These are phyloP conservation scores for Parazoanthus darwini DNA, from an alignment of 92 coral and sea anemone species.

Conservation along the genomic window DNA sequence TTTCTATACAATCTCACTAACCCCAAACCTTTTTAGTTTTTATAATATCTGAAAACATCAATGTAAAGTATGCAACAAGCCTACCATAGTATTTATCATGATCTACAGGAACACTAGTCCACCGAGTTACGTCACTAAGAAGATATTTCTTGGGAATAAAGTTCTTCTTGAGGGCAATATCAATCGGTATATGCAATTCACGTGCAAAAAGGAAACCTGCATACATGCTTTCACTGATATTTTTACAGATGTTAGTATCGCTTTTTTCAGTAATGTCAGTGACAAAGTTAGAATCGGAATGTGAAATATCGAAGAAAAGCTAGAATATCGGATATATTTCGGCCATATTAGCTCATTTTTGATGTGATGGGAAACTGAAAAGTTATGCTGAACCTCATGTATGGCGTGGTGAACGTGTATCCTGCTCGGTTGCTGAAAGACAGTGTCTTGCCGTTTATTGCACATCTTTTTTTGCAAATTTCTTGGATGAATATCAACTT, in stretches of 20 bases:
- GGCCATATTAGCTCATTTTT: too few species aligned
- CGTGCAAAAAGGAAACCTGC: background rate
- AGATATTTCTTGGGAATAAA: background rate
- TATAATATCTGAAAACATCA: conserved; percentile 11
- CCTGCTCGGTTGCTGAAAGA: too few species aligned
- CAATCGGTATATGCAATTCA: background rate
- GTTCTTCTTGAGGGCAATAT: background rate
- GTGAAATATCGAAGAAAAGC: too few species aligned
- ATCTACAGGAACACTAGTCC: background rate
- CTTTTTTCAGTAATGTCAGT: background rate
- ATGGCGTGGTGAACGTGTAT: too few species aligned
- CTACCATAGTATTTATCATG: background rate
- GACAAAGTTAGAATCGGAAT: background rate
- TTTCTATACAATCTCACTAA: background rate
- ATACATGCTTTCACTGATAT: background rate
- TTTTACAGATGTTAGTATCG: background rate
- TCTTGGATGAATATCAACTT: background rate
- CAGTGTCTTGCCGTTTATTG: background rate
- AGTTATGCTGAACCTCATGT: too few species aligned
- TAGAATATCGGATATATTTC: background rate
- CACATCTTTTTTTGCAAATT: background rate
- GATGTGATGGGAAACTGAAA: too few species aligned
- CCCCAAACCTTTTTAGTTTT: background rate
- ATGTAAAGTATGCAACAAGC: background rate
- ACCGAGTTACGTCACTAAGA: background rate